Evolutionary conservation across 2,113 vertebrate genomes (phyloP).

Genomic region (Microtus montanus): DNA sequence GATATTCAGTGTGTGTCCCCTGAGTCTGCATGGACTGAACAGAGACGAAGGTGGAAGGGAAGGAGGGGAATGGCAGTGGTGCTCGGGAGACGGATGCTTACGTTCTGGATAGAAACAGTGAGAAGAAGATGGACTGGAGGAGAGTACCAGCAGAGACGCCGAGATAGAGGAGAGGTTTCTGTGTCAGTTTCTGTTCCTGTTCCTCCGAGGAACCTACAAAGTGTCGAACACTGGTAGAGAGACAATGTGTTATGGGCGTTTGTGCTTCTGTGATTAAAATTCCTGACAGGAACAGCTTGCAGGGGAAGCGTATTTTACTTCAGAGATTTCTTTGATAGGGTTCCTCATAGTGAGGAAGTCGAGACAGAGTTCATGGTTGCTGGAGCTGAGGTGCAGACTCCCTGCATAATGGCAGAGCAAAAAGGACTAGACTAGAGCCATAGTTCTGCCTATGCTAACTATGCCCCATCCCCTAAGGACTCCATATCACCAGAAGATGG

Average conservation of each 20-base stretch:
- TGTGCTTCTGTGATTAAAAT: not conserved
- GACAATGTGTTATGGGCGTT: no score
- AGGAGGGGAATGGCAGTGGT: not conserved
- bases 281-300: not conserved
- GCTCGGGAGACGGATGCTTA: rapidly evolving
- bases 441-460: not conserved
- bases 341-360: not conserved
- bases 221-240: not conserved
- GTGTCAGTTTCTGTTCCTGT: rapidly evolving
- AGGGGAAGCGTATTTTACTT: not conserved
- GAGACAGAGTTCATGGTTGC: not conserved
- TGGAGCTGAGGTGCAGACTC: not conserved
- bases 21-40: not conserved
- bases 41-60: not conserved
- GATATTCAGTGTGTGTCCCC: not conserved
- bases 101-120: not conserved
- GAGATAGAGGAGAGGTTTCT: not conserved
- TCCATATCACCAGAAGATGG: not conserved
- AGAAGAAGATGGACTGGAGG: not conserved
- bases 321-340: not conserved
- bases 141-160: rapidly evolving
- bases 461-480: not conserved
- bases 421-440: not conserved
- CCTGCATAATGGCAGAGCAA: no score
- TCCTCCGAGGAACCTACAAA: not conserved